Evolutionary conservation across 37 sponge, comb jelly and placozoan genomes (phyloP), one percentile per base, ranked within the genome.

Genomic region (Dysidea cf. avara): DNA sequence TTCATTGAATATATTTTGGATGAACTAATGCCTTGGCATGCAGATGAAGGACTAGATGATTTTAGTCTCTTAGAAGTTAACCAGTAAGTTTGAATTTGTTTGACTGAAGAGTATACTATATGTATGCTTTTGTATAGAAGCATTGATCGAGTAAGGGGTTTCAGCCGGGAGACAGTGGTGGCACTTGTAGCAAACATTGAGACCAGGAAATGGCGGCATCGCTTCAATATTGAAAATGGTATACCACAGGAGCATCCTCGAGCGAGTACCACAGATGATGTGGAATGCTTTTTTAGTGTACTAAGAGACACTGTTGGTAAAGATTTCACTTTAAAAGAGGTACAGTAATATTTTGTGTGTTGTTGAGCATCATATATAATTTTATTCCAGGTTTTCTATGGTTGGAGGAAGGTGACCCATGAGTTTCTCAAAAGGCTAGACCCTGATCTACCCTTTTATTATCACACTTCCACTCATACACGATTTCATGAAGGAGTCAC

Each of bases 21-120:
- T 66, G 68, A 66, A 47, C 46, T 66, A 21, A 66, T 66, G 68
- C 68, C 68, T 20, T 66, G 68, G 68, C 49, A 66, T 40, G 20
- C 21, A 66, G 29, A 18, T 26, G 21, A 66, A 66, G 29, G 29
- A 20, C 46, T 40, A n/a, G 21, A 66, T 16, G 68, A 66, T 47
- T 66, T 40, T 29, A 66, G 68, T 21, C 40, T 66, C 7, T 5
- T 66, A n/a, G 68, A 66, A 66, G 68, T 66, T 9, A 66, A 38
- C 46, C 37, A 21, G 68, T 66, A 66, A 66, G 20, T 17, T 33
- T 6, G 4, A 40, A 18, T 40, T 18, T 66, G 14, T 43, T 5
- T 43, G 46, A 43, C 46, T 43, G 9, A 5, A 43, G 9, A 43
- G 9, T 5, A 43, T 43, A n/a, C n/a, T 49, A 13, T 38, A 22